phyloP scores from a whole-genome alignment of 37 sponge, comb jelly and placozoan species.

The Chondrosia reniformis region DNA sequence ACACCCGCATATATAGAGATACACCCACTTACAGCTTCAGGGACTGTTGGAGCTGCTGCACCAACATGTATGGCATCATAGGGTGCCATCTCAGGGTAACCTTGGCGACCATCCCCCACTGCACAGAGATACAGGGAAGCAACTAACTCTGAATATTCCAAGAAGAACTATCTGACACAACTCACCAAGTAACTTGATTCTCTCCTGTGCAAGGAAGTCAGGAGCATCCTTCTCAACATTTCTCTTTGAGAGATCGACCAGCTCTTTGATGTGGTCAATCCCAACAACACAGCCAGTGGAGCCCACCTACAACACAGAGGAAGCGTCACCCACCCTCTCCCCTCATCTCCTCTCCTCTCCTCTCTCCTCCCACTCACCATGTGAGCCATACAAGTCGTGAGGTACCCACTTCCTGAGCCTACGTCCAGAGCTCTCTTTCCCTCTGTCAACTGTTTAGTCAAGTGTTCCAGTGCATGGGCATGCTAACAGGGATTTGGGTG shows the following conservation, averaged over 20 bases:
- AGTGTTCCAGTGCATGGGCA: conserved; percentile 88
- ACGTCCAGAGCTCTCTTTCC: conserved; percentile 84
- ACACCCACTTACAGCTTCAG: conserved; percentile 48
- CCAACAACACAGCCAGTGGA: conserved; percentile 84
- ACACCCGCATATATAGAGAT: conserved; percentile 3
- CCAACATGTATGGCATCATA: conserved; percentile 99
- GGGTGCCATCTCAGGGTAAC: conserved; percentile 72
- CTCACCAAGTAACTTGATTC: conserved; percentile 32
- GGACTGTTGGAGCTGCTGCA: conserved; percentile 84
- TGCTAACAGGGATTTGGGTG: conserved; percentile 38
- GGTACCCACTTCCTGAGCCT: conserved; percentile 95
- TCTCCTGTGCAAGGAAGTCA: conserved; percentile 40
- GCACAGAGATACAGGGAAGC: not conserved
- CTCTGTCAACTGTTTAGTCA: conserved; percentile 70
- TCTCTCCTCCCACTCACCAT: conserved; percentile 54
- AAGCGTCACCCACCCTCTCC: too few relatives aligned
- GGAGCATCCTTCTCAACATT: conserved; percentile 66
- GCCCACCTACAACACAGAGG: conserved; percentile 52
- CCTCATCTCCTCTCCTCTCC: not conserved
- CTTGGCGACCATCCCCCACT: conserved; percentile 88
- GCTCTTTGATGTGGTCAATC: conserved; percentile 93
- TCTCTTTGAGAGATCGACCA: conserved; percentile 64
- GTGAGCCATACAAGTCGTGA: conserved; percentile 87
- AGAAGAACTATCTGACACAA: not conserved
- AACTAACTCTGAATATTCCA: not conserved